A percentile compares a stretch with the other conserved stretches of the same genome.
Conservation (phyloP, 2,888 invertebrate genomes). For the Steinernema hermaphroditum region DNA sequence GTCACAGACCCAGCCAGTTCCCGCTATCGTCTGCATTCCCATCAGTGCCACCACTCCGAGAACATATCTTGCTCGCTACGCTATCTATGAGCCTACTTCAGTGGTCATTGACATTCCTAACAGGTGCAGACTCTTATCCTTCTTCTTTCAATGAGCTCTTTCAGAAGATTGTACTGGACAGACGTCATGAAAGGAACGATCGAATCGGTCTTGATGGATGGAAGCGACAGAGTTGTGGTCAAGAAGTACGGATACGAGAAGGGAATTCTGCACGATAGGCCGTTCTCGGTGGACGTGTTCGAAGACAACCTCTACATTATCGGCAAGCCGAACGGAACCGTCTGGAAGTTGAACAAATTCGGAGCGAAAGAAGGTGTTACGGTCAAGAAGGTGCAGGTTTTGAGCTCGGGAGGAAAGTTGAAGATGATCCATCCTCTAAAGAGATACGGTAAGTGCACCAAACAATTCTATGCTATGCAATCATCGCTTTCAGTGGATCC, state of each 20-base stretch:
- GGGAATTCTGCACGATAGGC: constrained; percentile 70
- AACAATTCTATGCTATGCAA: background rate
- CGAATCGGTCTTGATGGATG: constrained; percentile 76
- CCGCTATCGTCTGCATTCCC: constrained; percentile 18
- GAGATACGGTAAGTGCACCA: constrained; percentile 34
- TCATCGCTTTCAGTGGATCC: background rate
- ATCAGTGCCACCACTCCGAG: background rate
- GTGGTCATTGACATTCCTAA: constrained; percentile 78
- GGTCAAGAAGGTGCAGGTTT: constrained; percentile 8
- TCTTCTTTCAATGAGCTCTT: background rate
- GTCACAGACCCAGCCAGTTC: constrained; percentile 2
- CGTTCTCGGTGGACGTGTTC: constrained; percentile 77
- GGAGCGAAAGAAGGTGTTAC: constrained; percentile 66
- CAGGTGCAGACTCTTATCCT: constrained; percentile 52
- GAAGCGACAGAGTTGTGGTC: constrained; percentile 74
- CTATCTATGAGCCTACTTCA: constrained; percentile 80
- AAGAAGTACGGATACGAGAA: constrained; percentile 71
- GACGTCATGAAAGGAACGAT: constrained; percentile 79
- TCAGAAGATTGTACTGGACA: constrained; percentile 78
- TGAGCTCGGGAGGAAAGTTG: constrained; percentile 30
- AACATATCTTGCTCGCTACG: constrained; percentile 2
- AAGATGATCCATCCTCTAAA: constrained; percentile 37
- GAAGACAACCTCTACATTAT: constrained; percentile 76
- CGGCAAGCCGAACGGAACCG: constrained; percentile 73
- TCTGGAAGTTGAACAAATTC: constrained; percentile 75